Conservation (phyloP, 2,113 vertebrate genomes). For the Dasyurus viverrinus region DNA sequence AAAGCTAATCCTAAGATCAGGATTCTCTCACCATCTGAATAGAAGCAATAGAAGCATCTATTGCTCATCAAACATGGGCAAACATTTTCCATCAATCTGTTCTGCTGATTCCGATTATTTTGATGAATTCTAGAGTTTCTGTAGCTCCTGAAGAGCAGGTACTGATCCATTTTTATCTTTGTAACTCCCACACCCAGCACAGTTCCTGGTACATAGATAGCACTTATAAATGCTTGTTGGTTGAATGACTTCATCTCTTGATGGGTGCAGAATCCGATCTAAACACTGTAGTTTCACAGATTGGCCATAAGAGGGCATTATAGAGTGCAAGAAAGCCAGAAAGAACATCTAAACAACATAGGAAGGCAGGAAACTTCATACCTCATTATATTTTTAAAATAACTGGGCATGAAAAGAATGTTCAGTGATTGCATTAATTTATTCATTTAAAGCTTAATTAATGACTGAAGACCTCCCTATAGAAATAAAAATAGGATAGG, state of each 20-base stretch:
- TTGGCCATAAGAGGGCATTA: neutral
- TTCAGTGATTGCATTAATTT: neutral
- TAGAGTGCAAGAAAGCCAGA: neutral
- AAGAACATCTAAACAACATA: neutral
- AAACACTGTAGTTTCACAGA: neutral
- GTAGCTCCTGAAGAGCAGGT: neutral
- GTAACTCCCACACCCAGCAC: neutral
- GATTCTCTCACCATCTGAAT: neutral
- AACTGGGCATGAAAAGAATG: neutral
- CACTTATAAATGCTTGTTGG: neutral
- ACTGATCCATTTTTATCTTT: neutral
- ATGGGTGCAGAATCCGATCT: neutral
- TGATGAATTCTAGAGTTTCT: neutral
- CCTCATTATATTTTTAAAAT: neutral
- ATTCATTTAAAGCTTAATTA: neutral
- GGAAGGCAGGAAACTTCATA: neutral
- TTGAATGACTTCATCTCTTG: neutral
- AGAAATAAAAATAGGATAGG: neutral
- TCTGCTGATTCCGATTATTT: neutral
- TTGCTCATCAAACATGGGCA: neutral
- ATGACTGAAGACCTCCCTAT: neutral
- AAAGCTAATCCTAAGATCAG: neutral
- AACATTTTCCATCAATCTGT: neutral
- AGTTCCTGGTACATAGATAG: neutral
- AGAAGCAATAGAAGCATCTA: neutral